Conservation (phyloP, 2,888 invertebrate genomes). For the Drosophila putrida region DNA sequence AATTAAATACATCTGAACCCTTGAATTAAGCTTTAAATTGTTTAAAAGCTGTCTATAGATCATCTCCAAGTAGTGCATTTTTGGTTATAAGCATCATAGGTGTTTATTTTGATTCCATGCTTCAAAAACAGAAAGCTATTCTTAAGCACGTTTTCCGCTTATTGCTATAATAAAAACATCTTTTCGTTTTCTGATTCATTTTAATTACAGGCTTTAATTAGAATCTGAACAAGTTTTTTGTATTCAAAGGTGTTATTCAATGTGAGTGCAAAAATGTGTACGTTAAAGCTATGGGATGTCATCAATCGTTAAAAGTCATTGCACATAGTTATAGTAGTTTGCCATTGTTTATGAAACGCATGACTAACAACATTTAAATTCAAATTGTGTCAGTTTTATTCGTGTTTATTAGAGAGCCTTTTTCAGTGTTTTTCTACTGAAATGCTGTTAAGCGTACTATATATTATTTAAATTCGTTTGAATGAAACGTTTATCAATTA, state of each 20-base stretch:
- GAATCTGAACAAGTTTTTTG: conserved; percentile 33
- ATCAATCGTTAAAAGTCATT: conserved; percentile 20
- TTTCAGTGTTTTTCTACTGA: too few relatives aligned
- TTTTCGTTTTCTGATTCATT: conserved; percentile 41
- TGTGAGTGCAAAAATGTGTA: conserved; percentile 1
- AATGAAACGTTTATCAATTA: neutral
- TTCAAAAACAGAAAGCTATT: conserved; percentile 14
- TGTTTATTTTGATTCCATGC: neutral
- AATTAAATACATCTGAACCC: too few relatives aligned
- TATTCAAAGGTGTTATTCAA: conserved; percentile 11
- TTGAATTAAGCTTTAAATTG: neutral
- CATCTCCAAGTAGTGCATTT: neutral
- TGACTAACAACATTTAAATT: conserved; percentile 13
- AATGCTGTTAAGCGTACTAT: neutral
- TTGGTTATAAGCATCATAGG: neutral
- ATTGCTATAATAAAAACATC: conserved; percentile 9
- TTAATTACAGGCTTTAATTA: conserved; percentile 26
- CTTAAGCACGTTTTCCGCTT: conserved; percentile 16
- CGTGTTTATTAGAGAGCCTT: neutral
- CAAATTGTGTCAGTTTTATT: conserved; percentile 1
- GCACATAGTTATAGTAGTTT: conserved; percentile 19
- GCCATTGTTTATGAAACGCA: conserved; percentile 5
- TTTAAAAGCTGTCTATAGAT: neutral
- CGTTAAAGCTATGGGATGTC: conserved; percentile 13
- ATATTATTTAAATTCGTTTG: neutral